These are phyloP conservation scores for Spisula solida DNA, from an alignment of 2,888 invertebrate genomes.

Conservation along the genomic window DNA sequence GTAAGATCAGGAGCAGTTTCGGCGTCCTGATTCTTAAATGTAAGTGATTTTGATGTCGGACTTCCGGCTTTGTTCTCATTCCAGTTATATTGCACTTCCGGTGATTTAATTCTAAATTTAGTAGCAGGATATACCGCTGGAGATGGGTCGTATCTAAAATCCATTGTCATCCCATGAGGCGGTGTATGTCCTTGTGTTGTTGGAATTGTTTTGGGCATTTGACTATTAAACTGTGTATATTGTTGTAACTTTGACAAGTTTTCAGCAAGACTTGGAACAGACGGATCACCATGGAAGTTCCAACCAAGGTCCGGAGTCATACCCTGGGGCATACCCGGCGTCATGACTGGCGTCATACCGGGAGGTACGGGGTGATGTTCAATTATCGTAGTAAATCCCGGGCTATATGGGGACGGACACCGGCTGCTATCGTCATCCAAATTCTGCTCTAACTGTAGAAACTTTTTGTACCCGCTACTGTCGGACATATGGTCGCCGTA, in stretches of 20 bases:
- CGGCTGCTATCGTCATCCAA: constrained; percentile 74
- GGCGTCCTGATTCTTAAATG: constrained; percentile 71
- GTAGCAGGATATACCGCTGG: constrained; percentile 64
- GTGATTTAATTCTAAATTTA: constrained; percentile 72
- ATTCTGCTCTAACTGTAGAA: constrained; percentile 74
- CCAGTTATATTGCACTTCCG: constrained; percentile 66
- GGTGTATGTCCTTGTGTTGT: constrained; percentile 30
- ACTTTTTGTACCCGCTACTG: constrained; percentile 76
- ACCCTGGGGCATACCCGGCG: constrained; percentile 60
- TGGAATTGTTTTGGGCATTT: constrained; percentile 55
- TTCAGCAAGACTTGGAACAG: constrained; percentile 65
- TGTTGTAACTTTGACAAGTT: constrained; percentile 69
- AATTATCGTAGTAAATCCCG: constrained; percentile 69
- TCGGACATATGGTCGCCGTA: constrained; percentile 75
- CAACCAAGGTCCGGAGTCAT: constrained; percentile 71
- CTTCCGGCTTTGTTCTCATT: constrained; percentile 50
- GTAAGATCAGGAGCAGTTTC: constrained; percentile 69
- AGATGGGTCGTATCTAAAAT: constrained; percentile 68
- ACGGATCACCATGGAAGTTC: constrained; percentile 52
- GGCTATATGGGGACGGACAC: constrained; percentile 70
- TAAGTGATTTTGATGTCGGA: constrained; percentile 61
- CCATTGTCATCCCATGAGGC: constrained; percentile 68
- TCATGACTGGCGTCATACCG: constrained; percentile 65
- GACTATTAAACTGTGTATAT: constrained; percentile 55
- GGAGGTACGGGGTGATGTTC: constrained; percentile 67